Evolutionary conservation across 1,140 invertebrate genomes (phyloP).

Genomic region (Pogonomyrmex barbatus): DNA sequence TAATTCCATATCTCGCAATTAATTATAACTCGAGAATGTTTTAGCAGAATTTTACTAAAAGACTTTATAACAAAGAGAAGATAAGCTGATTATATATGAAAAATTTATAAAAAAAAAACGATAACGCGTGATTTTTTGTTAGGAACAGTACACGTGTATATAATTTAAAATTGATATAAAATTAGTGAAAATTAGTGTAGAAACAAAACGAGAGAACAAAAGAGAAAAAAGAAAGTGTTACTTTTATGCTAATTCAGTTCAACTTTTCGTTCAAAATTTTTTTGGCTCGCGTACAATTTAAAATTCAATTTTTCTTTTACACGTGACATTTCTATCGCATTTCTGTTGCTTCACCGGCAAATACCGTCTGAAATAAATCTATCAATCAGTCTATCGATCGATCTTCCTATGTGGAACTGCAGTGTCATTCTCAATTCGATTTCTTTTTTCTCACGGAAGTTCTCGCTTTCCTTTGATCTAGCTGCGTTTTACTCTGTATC

Average conservation of each 20-base stretch:
- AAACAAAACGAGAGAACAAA: neutral
- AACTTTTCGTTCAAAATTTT: constrained; percentile 2
- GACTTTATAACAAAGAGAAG: neutral
- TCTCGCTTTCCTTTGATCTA: neutral
- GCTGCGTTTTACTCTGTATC: constrained; percentile 18
- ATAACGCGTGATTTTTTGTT: neutral
- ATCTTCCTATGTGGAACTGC: neutral
- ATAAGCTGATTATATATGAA: neutral
- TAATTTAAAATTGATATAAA: neutral
- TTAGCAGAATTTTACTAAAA: neutral
- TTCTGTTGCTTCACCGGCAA: constrained; percentile 12
- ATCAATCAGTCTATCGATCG: constrained; percentile 45
- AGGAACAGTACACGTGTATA: neutral
- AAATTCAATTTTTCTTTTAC: neutral
- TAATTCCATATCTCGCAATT: neutral
- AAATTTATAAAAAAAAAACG: neutral
- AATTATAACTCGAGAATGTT: neutral
- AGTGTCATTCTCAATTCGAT: constrained; percentile 27
- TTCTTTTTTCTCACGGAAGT: constrained; percentile 19
- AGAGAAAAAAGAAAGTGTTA: neutral
- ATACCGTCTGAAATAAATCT: constrained; percentile 45
- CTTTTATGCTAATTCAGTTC: neutral
- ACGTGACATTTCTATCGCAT: neutral
- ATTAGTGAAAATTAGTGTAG: neutral
- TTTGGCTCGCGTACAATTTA: neutral